A percentile compares a stretch with the other conserved stretches of the same genome.
Conservation (phyloP, 2,113 vertebrate species). For the Lophura nycthemera region DNA sequence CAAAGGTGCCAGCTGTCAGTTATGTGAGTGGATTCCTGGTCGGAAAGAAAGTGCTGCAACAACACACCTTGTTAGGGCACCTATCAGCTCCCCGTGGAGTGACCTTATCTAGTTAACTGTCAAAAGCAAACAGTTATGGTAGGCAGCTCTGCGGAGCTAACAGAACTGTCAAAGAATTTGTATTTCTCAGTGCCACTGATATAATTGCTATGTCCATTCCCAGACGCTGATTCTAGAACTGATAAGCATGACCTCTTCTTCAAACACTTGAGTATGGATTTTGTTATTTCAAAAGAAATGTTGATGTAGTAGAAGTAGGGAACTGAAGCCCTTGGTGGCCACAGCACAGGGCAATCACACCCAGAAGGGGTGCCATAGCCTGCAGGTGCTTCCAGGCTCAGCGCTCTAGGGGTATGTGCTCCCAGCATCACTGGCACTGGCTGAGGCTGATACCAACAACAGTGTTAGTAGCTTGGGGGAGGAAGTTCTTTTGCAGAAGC, state of each 20-base stretch:
- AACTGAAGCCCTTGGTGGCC: neutral
- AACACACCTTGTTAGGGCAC: neutral
- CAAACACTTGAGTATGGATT: neutral
- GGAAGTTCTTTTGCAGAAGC: neutral
- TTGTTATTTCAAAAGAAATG: neutral
- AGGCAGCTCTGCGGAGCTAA: neutral
- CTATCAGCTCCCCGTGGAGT: neutral
- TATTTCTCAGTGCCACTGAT: neutral
- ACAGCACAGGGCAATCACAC: neutral
- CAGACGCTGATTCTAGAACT: neutral
- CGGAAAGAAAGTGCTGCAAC: constrained; percentile 9
- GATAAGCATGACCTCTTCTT: neutral
- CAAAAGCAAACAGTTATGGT: constrained; percentile 11
- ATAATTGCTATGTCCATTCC: neutral
- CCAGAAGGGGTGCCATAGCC: neutral
- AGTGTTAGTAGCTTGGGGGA: neutral
- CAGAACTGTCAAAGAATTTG: constrained; percentile 1
- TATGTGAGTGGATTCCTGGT: neutral
- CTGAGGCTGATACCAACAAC: neutral
- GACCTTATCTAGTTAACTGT: neutral
- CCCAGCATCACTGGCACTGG: neutral
- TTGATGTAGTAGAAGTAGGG: neutral
- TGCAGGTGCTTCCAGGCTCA: neutral
- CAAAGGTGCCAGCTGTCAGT: neutral
- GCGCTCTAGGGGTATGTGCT: neutral